Evolutionary conservation across 2,113 vertebrate genomes (phyloP).

Genomic region (Arothron firmamentum): DNA sequence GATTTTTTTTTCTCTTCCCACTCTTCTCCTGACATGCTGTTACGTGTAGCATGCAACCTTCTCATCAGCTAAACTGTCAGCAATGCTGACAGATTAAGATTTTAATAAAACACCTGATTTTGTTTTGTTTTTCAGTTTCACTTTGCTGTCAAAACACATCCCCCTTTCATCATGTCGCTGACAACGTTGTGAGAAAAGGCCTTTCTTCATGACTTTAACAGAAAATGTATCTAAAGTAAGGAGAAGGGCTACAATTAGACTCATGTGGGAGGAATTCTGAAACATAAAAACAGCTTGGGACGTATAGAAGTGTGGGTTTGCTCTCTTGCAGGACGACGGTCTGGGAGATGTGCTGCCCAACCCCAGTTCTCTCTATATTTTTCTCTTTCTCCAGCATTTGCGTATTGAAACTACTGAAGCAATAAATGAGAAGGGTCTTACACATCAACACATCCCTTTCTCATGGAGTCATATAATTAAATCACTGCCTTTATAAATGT

Average conservation of each 20-base stretch:
- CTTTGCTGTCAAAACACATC: conserved; percentile 40
- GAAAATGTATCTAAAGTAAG: conserved; percentile 1
- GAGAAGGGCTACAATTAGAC: neutral
- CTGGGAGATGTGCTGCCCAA: no score
- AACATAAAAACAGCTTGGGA: neutral
- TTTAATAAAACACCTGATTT: conserved; percentile 3
- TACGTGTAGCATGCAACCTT: conserved; percentile 27
- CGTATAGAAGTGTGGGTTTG: no score
- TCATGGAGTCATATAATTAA: neutral
- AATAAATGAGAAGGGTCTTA: no score
- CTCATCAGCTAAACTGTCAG: conserved; percentile 28
- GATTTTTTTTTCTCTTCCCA: no score
- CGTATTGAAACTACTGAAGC: no score
- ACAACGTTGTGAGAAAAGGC: conserved; percentile 30
- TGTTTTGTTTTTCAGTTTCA: conserved; percentile 16
- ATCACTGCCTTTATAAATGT: conserved; percentile 7
- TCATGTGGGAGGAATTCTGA: neutral
- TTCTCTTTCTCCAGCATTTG: no score
- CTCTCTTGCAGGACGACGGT: no score
- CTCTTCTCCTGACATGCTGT: neutral
- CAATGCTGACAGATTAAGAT: conserved; percentile 4
- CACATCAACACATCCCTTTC: no score
- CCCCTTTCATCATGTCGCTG: conserved; percentile 43
- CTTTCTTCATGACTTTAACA: conserved; percentile 19
- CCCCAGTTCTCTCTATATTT: no score